Evolutionary conservation across 2,797 vertebrate genomes (phyloP).

Genomic region (Eurystomus glaucurus): DNA sequence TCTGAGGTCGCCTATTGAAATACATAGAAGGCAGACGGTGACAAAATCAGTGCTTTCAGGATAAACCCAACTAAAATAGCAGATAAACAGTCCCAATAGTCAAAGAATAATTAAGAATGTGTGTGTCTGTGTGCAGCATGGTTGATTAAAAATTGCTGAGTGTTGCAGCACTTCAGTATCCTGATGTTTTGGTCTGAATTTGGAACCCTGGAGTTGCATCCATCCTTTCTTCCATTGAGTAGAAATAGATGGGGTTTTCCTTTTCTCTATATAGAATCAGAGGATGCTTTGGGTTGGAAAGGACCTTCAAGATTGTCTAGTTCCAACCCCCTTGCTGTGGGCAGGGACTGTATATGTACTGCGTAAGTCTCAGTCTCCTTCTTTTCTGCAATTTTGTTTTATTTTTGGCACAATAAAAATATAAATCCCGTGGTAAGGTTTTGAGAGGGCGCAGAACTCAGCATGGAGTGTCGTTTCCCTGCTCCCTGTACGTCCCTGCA

Average conservation of each 20-base stretch:
- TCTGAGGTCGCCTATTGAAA: background rate
- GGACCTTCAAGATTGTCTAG: too few species aligned
- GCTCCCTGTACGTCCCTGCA: fast-evolving
- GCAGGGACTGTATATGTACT: background rate
- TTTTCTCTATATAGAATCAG: background rate
- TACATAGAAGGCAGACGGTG: background rate
- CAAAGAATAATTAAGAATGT: background rate
- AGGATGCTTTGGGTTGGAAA: too few species aligned
- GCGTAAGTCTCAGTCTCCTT: background rate
- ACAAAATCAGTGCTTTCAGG: background rate
- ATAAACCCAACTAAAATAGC: background rate
- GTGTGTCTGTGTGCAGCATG: fast-evolving
- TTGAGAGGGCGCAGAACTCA: fast-evolving
- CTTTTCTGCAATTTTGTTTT: background rate
- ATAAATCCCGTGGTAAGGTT: background rate
- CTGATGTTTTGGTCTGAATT: background rate
- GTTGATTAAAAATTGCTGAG: background rate
- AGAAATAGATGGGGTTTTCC: background rate
- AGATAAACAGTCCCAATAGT: background rate
- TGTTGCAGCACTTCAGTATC: background rate
- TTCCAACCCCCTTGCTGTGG: too few species aligned
- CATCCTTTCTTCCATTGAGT: background rate
- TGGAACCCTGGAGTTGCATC: background rate
- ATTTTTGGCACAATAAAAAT: background rate
- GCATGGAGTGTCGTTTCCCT: fast-evolving